A percentile compares a stretch with the other conserved stretches of the same genome.
phyloP scores from a whole-genome alignment of 2,888 invertebrate genomes.

The Pilophorus perplexus region DNA sequence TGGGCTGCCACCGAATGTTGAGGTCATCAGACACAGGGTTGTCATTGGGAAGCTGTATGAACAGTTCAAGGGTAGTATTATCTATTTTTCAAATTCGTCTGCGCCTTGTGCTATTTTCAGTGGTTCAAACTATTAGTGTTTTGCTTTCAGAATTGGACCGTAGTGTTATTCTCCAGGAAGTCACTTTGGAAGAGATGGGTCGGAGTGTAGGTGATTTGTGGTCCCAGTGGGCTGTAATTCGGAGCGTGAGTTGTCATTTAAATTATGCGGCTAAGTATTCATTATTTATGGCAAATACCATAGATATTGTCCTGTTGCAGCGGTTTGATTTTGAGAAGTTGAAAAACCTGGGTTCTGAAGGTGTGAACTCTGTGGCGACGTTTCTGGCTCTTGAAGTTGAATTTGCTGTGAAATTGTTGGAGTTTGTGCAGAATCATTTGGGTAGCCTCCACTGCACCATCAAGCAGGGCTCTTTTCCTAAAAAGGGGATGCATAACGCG shows the following conservation, averaged over 20 bases:
- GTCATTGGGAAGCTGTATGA: slow-evolving; percentile 54
- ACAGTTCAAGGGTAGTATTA: slow-evolving; percentile 63
- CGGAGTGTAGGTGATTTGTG: slow-evolving; percentile 68
- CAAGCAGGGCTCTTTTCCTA: slow-evolving; percentile 58
- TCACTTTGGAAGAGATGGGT: slow-evolving; percentile 55
- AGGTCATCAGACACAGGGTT: slow-evolving; percentile 76
- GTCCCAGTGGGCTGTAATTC: slow-evolving; percentile 78
- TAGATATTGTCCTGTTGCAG: slow-evolving; percentile 13
- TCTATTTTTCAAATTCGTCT: too few species aligned
- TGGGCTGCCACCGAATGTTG: slow-evolving; percentile 83
- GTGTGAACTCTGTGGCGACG: slow-evolving; percentile 54
- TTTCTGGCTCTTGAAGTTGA: slow-evolving; percentile 65
- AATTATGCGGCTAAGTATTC: too few species aligned
- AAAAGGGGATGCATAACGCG: slow-evolving; percentile 25
- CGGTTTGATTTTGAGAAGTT: slow-evolving; percentile 6
- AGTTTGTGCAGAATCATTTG: slow-evolving; percentile 61
- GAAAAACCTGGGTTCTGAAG: background rate
- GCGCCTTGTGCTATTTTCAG: too few species aligned
- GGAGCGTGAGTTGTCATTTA: slow-evolving; percentile 58
- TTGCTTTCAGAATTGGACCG: slow-evolving; percentile 11
- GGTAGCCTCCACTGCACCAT: slow-evolving; percentile 62
- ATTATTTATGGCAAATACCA: too few species aligned
- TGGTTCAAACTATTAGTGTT: too few species aligned
- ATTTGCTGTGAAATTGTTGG: slow-evolving; percentile 60
- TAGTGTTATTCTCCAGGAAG: slow-evolving; percentile 1